Evolutionary conservation across 2,797 vertebrate species (phyloP).

Genomic region (Astyanax mexicanus): DNA sequence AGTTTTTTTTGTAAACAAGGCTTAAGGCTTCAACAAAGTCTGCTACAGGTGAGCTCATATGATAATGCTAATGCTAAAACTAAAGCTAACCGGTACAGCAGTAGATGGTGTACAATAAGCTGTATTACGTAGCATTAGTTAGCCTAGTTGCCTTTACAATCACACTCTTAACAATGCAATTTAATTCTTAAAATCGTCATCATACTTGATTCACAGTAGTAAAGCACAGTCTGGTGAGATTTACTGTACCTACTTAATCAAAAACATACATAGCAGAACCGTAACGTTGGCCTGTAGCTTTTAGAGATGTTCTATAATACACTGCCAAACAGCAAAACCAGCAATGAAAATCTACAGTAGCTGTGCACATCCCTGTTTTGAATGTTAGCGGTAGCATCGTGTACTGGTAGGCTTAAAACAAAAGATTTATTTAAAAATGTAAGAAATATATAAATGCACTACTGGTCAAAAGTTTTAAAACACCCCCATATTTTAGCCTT

Average conservation of each 20-base stretch:
- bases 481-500: no score
- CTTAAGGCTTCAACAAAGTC: neutral
- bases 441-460: no score
- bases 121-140: neutral
- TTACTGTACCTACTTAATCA: neutral
- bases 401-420: neutral
- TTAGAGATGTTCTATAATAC: no score
- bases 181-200: no score
- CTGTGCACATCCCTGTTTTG: neutral
- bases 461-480: no score
- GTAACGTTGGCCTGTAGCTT: neutral
- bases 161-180: no score
- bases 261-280: neutral
- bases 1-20: no score
- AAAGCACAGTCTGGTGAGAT: neutral
- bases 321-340: no score
- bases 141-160: neutral
- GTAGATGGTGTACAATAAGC: neutral
- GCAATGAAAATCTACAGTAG: neutral
- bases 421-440: no score
- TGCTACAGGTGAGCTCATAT: neutral
- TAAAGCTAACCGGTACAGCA: neutral
- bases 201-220: neutral
- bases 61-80: neutral
- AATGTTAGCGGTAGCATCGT: neutral